These are phyloP conservation scores for Heliothis subflexa DNA, from an alignment of 1,140 invertebrate species.

Conservation along the genomic window DNA sequence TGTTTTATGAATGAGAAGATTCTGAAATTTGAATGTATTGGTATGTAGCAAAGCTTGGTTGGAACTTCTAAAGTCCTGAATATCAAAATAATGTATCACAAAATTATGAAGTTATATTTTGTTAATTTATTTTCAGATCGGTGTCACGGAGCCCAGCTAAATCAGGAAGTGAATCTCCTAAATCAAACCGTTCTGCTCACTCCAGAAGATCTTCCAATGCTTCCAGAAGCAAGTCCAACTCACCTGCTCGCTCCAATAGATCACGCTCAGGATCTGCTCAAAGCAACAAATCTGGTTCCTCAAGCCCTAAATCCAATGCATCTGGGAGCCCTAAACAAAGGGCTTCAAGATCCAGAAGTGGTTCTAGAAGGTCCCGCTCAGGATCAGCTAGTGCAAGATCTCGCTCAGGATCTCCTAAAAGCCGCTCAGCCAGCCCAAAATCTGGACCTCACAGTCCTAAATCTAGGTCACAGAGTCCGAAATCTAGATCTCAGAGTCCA, in stretches of 20 bases:
- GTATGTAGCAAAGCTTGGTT: no score
- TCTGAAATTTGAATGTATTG: no score
- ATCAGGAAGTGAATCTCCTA: slow-evolving; percentile 78
- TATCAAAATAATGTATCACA: no score
- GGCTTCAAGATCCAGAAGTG: slow-evolving; percentile 73
- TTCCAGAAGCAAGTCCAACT: slow-evolving; percentile 80
- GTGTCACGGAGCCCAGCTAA: slow-evolving; percentile 77
- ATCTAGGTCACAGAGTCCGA: slow-evolving; percentile 69
- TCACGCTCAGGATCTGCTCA: slow-evolving; percentile 72
- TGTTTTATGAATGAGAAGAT: no score
- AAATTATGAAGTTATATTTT: no score
- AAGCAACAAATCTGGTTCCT: slow-evolving; percentile 78
- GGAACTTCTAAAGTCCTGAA: no score
- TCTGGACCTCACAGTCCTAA: slow-evolving; percentile 67
- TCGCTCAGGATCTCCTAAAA: slow-evolving; percentile 81
- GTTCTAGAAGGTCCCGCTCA: slow-evolving; percentile 76
- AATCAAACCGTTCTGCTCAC: slow-evolving; percentile 69
- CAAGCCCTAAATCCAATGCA: slow-evolving; percentile 77
- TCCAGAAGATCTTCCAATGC: slow-evolving; percentile 75
- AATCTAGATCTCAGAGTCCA: slow-evolving; percentile 69
- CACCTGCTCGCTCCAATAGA: slow-evolving; percentile 76
- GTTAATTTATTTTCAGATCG: slow-evolving; percentile 67
- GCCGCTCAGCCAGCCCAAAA: slow-evolving; percentile 71
- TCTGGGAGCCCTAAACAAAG: slow-evolving; percentile 70
- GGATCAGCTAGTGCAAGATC: slow-evolving; percentile 80